These are phyloP conservation scores for Diglossa cyanea DNA, from an alignment of 2,797 vertebrate genomes.

Conservation along the genomic window DNA sequence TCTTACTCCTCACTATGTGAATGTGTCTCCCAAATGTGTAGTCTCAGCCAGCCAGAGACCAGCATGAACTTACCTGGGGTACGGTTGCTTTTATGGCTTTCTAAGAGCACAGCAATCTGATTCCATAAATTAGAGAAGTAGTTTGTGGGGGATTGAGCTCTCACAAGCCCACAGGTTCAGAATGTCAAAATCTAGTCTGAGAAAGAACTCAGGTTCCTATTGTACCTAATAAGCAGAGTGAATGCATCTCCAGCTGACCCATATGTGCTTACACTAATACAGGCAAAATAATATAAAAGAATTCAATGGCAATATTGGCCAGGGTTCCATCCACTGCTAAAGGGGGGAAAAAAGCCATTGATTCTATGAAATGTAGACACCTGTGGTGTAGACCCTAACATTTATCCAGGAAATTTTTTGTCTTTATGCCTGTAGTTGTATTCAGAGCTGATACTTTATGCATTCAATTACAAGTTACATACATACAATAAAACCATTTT, in stretches of 20 bases:
- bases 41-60: neutral
- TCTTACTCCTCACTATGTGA: neutral
- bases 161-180: neutral
- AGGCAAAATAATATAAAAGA: neutral
- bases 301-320: neutral
- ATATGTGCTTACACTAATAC: neutral
- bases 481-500: neutral
- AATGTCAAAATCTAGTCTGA: neutral
- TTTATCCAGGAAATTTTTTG: neutral
- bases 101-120: neutral
- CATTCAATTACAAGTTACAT: neutral
- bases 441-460: neutral
- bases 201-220: neutral
- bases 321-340: neutral
- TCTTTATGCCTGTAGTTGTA: neutral
- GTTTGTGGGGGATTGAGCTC: neutral
- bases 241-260: neutral
- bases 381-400: neutral
- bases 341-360: accelerated
- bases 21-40: accelerated
- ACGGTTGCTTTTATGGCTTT: neutral
- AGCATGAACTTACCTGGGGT: neutral
- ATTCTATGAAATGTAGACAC: neutral
- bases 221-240: neutral
- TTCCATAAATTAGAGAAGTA: neutral